Evolutionary conservation across 2,113 vertebrate genomes (phyloP), one percentile per base, ranked within the genome.

Genomic region (Aspidoscelis tigris): DNA sequence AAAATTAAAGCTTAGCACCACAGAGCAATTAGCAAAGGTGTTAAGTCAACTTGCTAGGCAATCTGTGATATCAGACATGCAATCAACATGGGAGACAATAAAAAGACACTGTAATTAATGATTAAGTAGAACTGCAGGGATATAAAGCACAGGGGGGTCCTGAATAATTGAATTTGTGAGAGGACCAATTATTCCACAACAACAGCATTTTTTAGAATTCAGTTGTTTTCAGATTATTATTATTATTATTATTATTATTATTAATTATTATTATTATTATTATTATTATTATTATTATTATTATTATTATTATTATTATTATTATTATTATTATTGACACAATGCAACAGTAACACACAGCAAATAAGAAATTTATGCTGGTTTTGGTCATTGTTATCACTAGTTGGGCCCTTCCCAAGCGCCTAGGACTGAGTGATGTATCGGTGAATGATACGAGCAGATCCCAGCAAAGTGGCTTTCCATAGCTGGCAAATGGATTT

Each of bases 11-110:
- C 83, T 76, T 87, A 91, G 44, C 65, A 77, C 43, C 84, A 86
- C 50, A 85, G 80, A 89, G 70, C 89, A 95, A 90, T 94, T 95
- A 92, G 76, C 55, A 80, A 90, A 94, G 87, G 88, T 94, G 89
- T 76, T 87, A 93, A 93, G 84, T 91, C 85, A 93, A 88, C 50
- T 33, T 71, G 20, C 84, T 89, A 84, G 92, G 88, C 70, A 89
- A 81, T 89, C 84, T 89, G 87, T 75, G 69, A 80, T 84, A 87
- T 91, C 84, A 90, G 90, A 83, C 75, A 90, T 76, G 81, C 61
- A 91, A 89, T 72, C 84, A 91, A 92, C 61, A 84, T 47, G 81
- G 88, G 86, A 91, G 93, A 86, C 85, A 94, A 88, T 1, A 33
- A 87, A 82, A 89, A 92, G 75, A 44, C 93, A 87, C 5, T 0